These are phyloP conservation scores for Murina feae DNA, from an alignment of 2,113 vertebrate species.

Conservation along the genomic window DNA sequence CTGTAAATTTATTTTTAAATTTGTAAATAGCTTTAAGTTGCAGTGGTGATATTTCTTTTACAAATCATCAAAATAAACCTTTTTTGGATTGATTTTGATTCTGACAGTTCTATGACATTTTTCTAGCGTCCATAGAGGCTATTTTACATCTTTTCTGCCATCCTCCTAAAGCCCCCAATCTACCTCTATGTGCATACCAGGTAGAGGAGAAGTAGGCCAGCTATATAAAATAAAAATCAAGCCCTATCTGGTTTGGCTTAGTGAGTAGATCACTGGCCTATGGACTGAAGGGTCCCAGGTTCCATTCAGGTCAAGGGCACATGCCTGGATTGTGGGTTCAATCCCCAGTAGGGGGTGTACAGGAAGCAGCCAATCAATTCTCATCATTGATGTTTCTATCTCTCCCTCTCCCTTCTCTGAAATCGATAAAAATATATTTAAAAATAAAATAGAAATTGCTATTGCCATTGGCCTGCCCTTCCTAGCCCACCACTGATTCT, in stretches of 20 bases:
- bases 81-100: not conserved
- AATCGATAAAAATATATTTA: too few species aligned
- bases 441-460: not conserved
- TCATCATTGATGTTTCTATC: too few species aligned
- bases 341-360: too few species aligned
- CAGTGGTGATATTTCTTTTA: slow-evolving; percentile 52
- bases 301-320: too few species aligned
- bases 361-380: too few species aligned
- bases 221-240: not conserved
- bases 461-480: not conserved
- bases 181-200: not conserved
- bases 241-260: too few species aligned
- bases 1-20: slow-evolving; percentile 65
- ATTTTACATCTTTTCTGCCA: not conserved
- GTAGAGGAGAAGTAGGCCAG: not conserved
- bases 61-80: slow-evolving; percentile 67
- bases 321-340: too few species aligned
- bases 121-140: not conserved
- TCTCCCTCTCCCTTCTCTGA: too few species aligned
- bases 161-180: not conserved
- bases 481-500: not conserved
- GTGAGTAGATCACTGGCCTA: too few species aligned
- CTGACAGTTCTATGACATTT: not conserved
- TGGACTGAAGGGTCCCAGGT: too few species aligned
- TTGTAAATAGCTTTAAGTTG: slow-evolving; percentile 63